phyloP scores from a whole-genome alignment of 2,888 invertebrate genomes.

The Rotaria magnacalcarata region DNA sequence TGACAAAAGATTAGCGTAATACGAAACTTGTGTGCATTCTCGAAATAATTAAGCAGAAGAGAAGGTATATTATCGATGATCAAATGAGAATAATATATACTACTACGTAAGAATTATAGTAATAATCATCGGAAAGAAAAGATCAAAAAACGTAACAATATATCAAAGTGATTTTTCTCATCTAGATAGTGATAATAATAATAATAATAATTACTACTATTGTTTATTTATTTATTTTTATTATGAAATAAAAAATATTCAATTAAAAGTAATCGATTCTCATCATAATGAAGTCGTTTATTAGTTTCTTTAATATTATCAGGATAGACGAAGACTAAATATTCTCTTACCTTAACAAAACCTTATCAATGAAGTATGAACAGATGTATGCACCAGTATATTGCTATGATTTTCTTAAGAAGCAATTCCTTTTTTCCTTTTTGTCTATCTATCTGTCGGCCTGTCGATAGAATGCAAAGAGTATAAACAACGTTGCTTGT shows the following conservation, averaged over 20 bases:
- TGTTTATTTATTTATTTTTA: too few relatives aligned
- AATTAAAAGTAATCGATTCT: too few relatives aligned
- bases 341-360: not conserved
- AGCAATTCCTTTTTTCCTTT: not conserved
- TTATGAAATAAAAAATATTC: too few relatives aligned
- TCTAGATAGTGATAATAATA: too few relatives aligned
- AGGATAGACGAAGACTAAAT: not conserved
- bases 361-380: not conserved
- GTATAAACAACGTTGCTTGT: constrained; percentile 7
- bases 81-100: not conserved
- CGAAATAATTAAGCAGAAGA: not conserved
- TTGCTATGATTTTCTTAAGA: not conserved
- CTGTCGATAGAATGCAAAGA: not conserved
- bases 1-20: constrained; percentile 22
- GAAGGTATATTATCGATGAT: not conserved
- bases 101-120: too few relatives aligned
- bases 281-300: too few relatives aligned
- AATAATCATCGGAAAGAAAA: too few relatives aligned
- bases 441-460: not conserved
- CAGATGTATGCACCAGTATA: not conserved
- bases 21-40: not conserved
- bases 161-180: not conserved
- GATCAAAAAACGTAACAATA: not conserved
- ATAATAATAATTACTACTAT: too few relatives aligned
- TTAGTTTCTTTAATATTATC: too few relatives aligned